A percentile compares a stretch with the other conserved stretches of the same genome.
Conservation (phyloP, 2,888 invertebrate species). For the Tetheella fluctuosa region DNA sequence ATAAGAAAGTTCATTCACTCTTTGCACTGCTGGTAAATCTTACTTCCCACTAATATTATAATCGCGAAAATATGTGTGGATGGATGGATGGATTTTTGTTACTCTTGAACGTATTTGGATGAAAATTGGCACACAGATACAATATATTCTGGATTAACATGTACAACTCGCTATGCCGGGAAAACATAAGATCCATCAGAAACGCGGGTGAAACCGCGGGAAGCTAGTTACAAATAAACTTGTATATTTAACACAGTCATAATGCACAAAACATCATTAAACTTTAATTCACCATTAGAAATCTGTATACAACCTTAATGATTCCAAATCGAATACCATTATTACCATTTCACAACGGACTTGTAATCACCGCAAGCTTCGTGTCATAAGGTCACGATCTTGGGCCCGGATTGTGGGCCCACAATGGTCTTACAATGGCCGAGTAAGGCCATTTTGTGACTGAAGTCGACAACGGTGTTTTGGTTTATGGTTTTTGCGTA, state of each 20-base stretch:
- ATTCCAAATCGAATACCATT: slow-evolving; percentile 1
- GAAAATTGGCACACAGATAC: too few relatives aligned
- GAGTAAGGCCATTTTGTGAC: slow-evolving; percentile 6
- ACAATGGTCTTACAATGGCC: background rate
- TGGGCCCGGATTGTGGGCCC: background rate
- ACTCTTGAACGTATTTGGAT: too few relatives aligned
- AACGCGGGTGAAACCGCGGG: too few relatives aligned
- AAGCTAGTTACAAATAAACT: background rate
- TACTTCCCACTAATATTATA: too few relatives aligned
- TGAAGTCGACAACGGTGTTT: background rate
- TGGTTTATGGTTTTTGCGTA: slow-evolving; percentile 4
- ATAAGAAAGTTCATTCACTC: too few relatives aligned
- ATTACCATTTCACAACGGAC: slow-evolving; percentile 1
- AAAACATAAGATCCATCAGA: too few relatives aligned
- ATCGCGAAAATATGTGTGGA: too few relatives aligned
- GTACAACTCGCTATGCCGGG: too few relatives aligned
- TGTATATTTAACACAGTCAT: background rate
- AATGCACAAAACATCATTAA: background rate
- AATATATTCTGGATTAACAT: too few relatives aligned
- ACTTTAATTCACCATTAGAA: background rate
- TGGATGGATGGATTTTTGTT: too few relatives aligned
- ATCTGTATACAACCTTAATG: slow-evolving; percentile 2
- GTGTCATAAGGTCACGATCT: slow-evolving; percentile 8
- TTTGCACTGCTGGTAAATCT: too few relatives aligned
- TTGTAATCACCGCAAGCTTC: slow-evolving; percentile 6